Evolutionary conservation across 2,888 invertebrate species (phyloP).

Genomic region (Harpalus rubripes): DNA sequence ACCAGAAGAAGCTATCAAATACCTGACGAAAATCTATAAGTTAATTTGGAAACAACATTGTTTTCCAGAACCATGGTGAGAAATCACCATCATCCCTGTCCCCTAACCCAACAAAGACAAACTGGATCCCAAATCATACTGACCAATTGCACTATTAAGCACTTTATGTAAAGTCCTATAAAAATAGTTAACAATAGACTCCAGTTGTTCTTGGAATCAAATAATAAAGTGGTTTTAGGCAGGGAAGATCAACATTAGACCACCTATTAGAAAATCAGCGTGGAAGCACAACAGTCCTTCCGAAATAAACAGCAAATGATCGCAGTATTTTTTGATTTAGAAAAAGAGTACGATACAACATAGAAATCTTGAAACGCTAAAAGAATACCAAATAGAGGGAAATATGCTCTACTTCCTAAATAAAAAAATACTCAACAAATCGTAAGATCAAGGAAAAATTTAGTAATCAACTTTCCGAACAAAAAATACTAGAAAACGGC

Average conservation of each 20-base stretch:
- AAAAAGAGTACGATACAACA: not conserved
- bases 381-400: constrained; percentile 12
- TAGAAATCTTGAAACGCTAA: not conserved
- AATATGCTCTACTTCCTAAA: constrained; percentile 3
- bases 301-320: too few species aligned
- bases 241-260: constrained; percentile 22
- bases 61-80: too few species aligned
- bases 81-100: too few species aligned
- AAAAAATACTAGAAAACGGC: not conserved
- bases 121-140: too few species aligned
- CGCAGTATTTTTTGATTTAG: not conserved
- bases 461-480: not conserved
- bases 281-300: too few species aligned
- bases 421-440: not conserved
- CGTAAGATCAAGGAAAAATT: constrained; percentile 5
- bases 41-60: too few species aligned
- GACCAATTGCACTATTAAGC: constrained; percentile 10
- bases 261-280: too few species aligned
- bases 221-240: not conserved
- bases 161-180: not conserved
- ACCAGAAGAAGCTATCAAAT: too few species aligned
- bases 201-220: constrained; percentile 6
- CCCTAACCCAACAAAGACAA: too few species aligned
- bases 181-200: constrained; percentile 18
- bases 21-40: too few species aligned